Base-by-base conservation (phyloP, 2,797 vertebrate species). In the Cyprinella venusta region DNA sequence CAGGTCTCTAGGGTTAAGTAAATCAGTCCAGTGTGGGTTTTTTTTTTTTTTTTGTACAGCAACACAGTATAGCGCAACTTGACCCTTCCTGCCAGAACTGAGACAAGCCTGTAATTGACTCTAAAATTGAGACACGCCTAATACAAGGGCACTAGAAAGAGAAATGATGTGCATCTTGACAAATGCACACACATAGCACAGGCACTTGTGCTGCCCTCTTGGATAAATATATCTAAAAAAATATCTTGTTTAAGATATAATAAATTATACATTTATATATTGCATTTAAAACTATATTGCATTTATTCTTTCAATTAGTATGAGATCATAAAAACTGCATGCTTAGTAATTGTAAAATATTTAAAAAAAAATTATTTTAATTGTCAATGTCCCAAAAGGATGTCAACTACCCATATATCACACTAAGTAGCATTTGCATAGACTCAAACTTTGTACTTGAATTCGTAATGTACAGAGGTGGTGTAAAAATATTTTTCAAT, bases 1-100 rank as follows among this genome's bases (percentile, higher is more conserved):
- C 18, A 85, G 87, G 87, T 81, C 79, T 19, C 63, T 76, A 67
- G 72, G 76, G 90, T 83, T 83, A 84, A 90, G 81, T 80, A 82
- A 88, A 91, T 81, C 77, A 87, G 72, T 75, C 79, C 18, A 21
- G 21, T 16, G 10, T 85, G 30, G 30, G 30, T 87, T 84, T 87
- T 75, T 86, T 19, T 36, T 64, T 83, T 87, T 84, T 87, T 75
- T 86, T 19, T 36, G 67, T 83, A 65, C 82, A 85, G 64, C 50
- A 77, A 2, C 6, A 36, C 38, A 38, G 59, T 45, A 56, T 59
- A 67, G 33, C n/a, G 16, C 24, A 52, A 8, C 45, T 18, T 75
- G 26, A 24, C 38, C 19, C 13, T 88, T 50, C 48, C 83, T 86
- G 26, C 26, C 26, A 84, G 48, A 30, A 1, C 36, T 26, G 13